phyloP scores from a whole-genome alignment of 2,113 vertebrate species.

The Bolborhynchus lineola region DNA sequence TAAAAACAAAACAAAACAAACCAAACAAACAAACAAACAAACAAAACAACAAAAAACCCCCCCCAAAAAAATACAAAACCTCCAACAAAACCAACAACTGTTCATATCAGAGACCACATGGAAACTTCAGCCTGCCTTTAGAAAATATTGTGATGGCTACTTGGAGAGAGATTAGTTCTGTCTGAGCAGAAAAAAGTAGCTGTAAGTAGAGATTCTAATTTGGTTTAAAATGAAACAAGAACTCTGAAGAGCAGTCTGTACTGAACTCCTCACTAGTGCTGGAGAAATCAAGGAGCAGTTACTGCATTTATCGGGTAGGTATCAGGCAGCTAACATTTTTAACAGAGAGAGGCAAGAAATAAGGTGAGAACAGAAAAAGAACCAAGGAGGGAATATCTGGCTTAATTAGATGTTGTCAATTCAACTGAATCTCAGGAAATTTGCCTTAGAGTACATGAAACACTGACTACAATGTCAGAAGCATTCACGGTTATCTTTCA shows the following conservation, averaged over 20 bases:
- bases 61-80: no score
- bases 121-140: neutral
- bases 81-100: rapidly evolving
- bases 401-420: conserved; percentile 6
- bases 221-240: neutral
- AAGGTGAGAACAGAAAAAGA: neutral
- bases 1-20: neutral
- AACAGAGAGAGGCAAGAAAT: neutral
- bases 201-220: neutral
- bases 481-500: neutral
- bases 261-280: neutral
- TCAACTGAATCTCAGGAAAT: neutral
- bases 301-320: neutral
- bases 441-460: neutral
- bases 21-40: neutral
- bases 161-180: neutral
- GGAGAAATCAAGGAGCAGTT: neutral
- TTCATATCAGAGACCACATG: neutral
- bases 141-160: neutral
- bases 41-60: no score
- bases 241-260: neutral
- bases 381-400: neutral
- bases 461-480: neutral
- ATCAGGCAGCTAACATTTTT: neutral
- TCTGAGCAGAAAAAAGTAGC: neutral